These are phyloP conservation scores for Phyllostomus discolor DNA, from an alignment of 2,113 vertebrate genomes.

Conservation along the genomic window DNA sequence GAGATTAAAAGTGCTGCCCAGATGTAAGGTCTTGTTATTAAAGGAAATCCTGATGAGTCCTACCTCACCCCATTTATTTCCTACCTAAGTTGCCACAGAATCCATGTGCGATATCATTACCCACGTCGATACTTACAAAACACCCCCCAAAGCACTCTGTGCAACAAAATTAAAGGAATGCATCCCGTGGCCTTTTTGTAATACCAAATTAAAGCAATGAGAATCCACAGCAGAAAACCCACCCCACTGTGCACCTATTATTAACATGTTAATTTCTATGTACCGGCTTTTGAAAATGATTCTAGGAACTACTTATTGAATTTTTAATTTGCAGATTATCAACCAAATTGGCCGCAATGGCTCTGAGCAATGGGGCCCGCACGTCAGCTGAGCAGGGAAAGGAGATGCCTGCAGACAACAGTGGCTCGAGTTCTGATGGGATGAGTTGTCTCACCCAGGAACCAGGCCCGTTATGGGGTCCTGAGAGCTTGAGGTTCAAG, in stretches of 20 bases:
- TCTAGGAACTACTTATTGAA: constrained; percentile 77
- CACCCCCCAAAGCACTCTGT: constrained; percentile 9
- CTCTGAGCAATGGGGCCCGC: constrained; percentile 77
- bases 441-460: neutral
- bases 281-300: constrained; percentile 65
- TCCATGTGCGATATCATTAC: constrained; percentile 46
- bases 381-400: constrained; percentile 68
- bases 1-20: neutral
- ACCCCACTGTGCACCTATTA: constrained; percentile 41
- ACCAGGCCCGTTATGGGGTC: neutral
- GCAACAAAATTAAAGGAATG: constrained; percentile 57
- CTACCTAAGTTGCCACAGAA: constrained; percentile 55
- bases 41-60: constrained; percentile 41
- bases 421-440: neutral
- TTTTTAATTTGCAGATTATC: constrained; percentile 85
- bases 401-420: constrained; percentile 55
- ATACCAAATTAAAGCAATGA: constrained; percentile 55
- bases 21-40: neutral
- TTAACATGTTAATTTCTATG: constrained; percentile 71
- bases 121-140: constrained; percentile 22
- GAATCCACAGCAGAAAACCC: constrained; percentile 39
- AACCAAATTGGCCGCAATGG: constrained; percentile 78
- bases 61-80: constrained; percentile 4
- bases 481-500: neutral
- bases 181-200: constrained; percentile 43